Conservation (phyloP, 2,797 vertebrate genomes). For the Salarias fasciatus region DNA sequence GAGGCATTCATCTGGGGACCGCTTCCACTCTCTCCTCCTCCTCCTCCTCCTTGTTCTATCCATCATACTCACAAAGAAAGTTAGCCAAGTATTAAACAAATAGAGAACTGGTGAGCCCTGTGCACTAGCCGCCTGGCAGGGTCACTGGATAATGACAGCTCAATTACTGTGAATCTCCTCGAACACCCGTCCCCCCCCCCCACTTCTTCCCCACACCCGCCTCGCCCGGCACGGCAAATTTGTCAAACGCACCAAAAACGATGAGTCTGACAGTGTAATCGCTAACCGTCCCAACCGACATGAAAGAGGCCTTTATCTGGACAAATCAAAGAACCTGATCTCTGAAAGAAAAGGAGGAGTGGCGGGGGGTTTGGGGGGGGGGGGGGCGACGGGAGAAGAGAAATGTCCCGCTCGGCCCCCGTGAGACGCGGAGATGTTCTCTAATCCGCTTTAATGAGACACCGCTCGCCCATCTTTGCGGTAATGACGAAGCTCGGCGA, state of each 20-base stretch:
- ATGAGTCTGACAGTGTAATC: conserved; percentile 82
- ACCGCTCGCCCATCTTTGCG: conserved; percentile 78
- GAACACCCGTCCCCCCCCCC: conserved; percentile 49
- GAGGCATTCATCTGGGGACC: conserved; percentile 83
- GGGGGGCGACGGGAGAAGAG: conserved; percentile 40
- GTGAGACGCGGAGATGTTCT: conserved; percentile 75
- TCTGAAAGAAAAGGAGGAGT: conserved; percentile 60
- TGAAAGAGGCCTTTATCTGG: conserved; percentile 84
- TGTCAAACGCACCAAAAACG: conserved; percentile 77
- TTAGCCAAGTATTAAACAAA: conserved; percentile 89
- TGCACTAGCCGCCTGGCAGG: conserved; percentile 64
- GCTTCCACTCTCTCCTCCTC: conserved; percentile 62
- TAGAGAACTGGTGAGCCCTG: conserved; percentile 66
- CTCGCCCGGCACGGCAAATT: conserved; percentile 73
- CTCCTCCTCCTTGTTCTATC: conserved; percentile 54
- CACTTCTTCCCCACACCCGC: conserved; percentile 24
- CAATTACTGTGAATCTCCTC: conserved; percentile 86
- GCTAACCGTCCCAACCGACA: conserved; percentile 78
- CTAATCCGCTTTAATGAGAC: conserved; percentile 83
- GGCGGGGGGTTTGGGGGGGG: not conserved
- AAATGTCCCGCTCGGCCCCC: conserved; percentile 63
- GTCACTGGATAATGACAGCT: conserved; percentile 85
- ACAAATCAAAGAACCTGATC: conserved; percentile 84
- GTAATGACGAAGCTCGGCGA: conserved; percentile 64
- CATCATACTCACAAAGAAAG: conserved; percentile 79